These are phyloP conservation scores for Cynaeus angustus DNA, from an alignment of 2,888 invertebrate species.

Conservation along the genomic window DNA sequence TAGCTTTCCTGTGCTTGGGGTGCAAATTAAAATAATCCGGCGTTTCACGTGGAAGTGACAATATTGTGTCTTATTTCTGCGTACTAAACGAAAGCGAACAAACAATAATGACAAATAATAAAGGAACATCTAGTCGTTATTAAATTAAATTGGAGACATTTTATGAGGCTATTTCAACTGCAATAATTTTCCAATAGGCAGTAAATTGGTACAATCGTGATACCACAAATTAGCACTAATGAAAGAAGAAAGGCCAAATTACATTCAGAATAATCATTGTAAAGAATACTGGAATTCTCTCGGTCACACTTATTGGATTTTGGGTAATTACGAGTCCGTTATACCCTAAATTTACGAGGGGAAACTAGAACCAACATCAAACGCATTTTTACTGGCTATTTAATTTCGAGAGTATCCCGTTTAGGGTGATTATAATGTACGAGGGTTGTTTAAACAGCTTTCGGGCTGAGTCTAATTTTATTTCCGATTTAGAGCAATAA, in stretches of 20 bases:
- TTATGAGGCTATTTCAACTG: slow-evolving; percentile 46
- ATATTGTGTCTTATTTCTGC: slow-evolving; percentile 30
- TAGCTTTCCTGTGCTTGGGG: no score
- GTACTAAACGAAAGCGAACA: slow-evolving; percentile 40
- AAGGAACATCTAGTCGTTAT: slow-evolving; percentile 44
- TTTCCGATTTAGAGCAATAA: no score
- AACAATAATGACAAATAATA: slow-evolving; percentile 46
- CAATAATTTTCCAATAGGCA: slow-evolving; percentile 51
- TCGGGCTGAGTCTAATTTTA: no score
- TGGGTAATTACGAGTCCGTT: slow-evolving; percentile 26
- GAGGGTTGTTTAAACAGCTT: no score
- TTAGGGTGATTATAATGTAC: no score
- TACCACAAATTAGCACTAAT: slow-evolving; percentile 49
- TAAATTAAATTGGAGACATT: slow-evolving; percentile 50
- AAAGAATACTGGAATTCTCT: slow-evolving; percentile 11
- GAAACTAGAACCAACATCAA: background rate
- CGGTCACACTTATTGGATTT: slow-evolving; percentile 32
- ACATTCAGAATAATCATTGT: slow-evolving; percentile 24
- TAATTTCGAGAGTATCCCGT: background rate
- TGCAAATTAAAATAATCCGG: background rate
- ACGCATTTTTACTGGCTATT: slow-evolving; percentile 7
- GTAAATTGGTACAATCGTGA: slow-evolving; percentile 48
- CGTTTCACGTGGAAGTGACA: slow-evolving; percentile 19
- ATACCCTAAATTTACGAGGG: slow-evolving; percentile 9
- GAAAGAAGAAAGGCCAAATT: slow-evolving; percentile 45